Conservation (phyloP, 1,140 invertebrate species). For the Papilio glaucus region DNA sequence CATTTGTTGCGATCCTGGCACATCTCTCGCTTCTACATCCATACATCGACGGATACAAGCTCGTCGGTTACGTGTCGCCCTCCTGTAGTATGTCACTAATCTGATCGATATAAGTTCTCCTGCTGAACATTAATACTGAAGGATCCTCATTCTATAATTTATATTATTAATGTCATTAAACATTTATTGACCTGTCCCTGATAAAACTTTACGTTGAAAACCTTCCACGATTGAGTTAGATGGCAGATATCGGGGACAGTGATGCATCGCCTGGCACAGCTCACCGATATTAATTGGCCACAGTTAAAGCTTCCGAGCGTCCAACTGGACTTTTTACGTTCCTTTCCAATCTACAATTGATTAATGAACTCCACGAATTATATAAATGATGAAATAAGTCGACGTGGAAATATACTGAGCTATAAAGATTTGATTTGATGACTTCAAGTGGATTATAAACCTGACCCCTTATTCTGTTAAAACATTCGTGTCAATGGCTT, state of each 20-base stretch:
- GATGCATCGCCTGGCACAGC: not conserved
- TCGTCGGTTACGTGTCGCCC: too few species aligned
- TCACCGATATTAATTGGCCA: conserved; percentile 12
- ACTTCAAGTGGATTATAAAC: not conserved
- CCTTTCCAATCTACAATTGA: not conserved
- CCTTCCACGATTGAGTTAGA: not conserved
- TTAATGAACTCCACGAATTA: not conserved
- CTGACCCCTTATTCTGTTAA: not conserved
- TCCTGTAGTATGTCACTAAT: too few species aligned
- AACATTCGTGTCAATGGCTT: too few species aligned
- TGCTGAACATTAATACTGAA: too few species aligned
- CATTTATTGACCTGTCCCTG: not conserved
- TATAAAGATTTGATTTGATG: not conserved
- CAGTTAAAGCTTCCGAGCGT: conserved; percentile 17
- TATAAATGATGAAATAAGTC: not conserved
- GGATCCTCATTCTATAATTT: too few species aligned
- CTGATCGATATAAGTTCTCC: too few species aligned
- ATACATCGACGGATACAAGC: too few species aligned
- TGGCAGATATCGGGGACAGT: not conserved
- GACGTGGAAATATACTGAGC: not conserved
- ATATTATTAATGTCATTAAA: not conserved
- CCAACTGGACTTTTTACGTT: conserved; percentile 5
- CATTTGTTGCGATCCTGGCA: too few species aligned
- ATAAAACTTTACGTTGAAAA: conserved; percentile 2
- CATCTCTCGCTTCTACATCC: too few species aligned